Percentiles rank a stretch among this genome's conserved stretches.
Evolutionary conservation across 2,113 vertebrate genomes (phyloP).

Genomic region (Diadophis punctatus): DNA sequence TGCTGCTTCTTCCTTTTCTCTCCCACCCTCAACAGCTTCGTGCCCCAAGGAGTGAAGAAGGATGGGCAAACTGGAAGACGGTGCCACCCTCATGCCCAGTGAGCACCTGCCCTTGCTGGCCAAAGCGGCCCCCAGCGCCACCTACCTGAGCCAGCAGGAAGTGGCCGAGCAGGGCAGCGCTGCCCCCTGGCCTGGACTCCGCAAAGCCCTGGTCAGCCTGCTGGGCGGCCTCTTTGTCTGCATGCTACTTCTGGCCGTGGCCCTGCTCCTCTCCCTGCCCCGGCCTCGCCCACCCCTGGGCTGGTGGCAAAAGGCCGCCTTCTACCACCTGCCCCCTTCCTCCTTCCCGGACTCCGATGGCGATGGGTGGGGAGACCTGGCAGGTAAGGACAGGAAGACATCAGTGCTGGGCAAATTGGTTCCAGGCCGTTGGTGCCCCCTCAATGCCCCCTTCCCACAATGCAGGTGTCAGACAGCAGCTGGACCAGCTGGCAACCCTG

Average conservation of each 20-base stretch:
- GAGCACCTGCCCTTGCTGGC: background rate
- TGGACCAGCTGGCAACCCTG: background rate
- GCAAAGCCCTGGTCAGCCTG: background rate
- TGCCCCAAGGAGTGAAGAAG: too few relatives aligned
- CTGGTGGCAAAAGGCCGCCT: slow-evolving; percentile 6
- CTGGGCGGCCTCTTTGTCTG: background rate
- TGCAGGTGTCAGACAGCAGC: background rate
- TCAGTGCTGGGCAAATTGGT: background rate
- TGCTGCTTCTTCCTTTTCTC: background rate
- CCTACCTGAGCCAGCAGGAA: slow-evolving; percentile 20
- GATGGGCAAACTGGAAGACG: background rate
- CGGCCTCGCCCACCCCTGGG: background rate
- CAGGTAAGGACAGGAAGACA: background rate
- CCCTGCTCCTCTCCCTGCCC: background rate
- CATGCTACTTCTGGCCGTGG: background rate
- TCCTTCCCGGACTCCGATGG: background rate
- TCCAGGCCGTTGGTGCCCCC: background rate
- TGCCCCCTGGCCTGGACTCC: background rate
- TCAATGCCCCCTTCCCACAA: background rate
- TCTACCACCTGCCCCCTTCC: background rate
- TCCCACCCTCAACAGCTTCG: background rate
- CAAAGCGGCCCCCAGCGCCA: background rate
- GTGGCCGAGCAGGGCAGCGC: background rate
- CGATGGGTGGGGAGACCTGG: background rate
- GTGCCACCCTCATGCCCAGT: background rate